Evolutionary conservation across 1,140 invertebrate species (phyloP), one percentile per base, ranked within the genome.

Genomic region (Littorina saxatilis): DNA sequence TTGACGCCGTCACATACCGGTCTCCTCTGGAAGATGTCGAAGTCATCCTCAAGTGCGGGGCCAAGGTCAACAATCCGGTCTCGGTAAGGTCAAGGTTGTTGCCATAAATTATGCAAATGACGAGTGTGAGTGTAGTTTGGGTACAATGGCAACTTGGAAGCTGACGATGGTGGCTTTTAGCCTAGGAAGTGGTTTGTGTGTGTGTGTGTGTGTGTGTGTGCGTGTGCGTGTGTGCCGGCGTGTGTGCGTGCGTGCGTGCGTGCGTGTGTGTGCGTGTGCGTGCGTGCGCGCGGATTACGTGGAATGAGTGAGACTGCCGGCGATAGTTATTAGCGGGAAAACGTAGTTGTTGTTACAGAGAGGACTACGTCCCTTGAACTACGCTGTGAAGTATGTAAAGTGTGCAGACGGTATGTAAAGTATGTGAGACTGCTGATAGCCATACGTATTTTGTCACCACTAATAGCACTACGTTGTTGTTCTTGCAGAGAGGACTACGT

Each of bases 1-100:
- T 96, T 0, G 97, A 98, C 92, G 95, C 96, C 85, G 97, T 98
- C 89, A 97, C 97, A 73, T 94, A 96, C 52, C 95, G 97, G 94
- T 96, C 96, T 63, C 94, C 96, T 0, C 89, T 98, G 80, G 96
- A 97, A 87, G 97, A 98, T 87, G 95, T 98, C 37, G 63, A 80
- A 40, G 70, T 87, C 9, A 84, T 91, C 17, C 63, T 91, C 11
- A 80, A 78, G 68, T 88, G 87, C 76, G 90, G 90, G 3, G 88
- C 78, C 3, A 80, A 90, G 43, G 87, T 91, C 13, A 94, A 94
- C 81, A 92, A 91, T 47, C 87, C 92, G 17, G 93, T 95, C 3
- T 82, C 84, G 55, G 76, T 78, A 37, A 78, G 70, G 0, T 4
- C 4, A 27, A 39, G 66, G 13, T 58, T 4, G 9, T 20, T 20